phyloP scores from a whole-genome alignment of 2,888 invertebrate species.

The Troides helena region DNA sequence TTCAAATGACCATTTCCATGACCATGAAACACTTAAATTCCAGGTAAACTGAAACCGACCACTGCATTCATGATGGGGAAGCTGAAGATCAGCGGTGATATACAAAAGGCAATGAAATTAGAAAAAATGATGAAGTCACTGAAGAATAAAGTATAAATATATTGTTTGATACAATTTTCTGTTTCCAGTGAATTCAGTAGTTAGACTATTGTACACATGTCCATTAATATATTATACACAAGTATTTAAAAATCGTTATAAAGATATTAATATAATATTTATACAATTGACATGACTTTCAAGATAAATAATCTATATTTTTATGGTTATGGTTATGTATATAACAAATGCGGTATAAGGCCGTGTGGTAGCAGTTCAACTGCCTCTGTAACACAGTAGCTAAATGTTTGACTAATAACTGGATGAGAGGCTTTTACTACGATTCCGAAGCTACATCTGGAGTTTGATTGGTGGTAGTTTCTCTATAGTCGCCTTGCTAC shows the following conservation, averaged over 20 bases:
- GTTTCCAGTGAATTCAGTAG: not conserved
- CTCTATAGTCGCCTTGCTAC: too few species aligned
- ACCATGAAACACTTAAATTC: constrained; percentile 29
- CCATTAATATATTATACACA: constrained; percentile 9
- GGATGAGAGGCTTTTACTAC: too few species aligned
- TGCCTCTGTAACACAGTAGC: too few species aligned
- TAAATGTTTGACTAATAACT: too few species aligned
- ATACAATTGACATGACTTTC: too few species aligned
- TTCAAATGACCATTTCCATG: not conserved
- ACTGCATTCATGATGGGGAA: constrained; percentile 98
- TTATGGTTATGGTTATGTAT: not conserved
- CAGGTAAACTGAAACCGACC: constrained; percentile 93
- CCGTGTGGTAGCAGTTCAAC: too few species aligned
- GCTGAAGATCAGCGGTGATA: constrained; percentile 94
- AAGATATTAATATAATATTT: not conserved
- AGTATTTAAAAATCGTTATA: not conserved
- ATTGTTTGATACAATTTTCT: constrained; percentile 1
- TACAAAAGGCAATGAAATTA: constrained; percentile 96
- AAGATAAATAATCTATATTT: not conserved
- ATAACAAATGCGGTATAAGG: not conserved
- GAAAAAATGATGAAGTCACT: constrained; percentile 92
- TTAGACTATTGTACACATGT: constrained; percentile 11
- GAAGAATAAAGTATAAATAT: constrained; percentile 80
- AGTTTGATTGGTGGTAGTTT: too few species aligned
- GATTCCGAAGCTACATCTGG: too few species aligned